A percentile compares a stretch with the other conserved stretches of the same genome.
phyloP scores from a whole-genome alignment of 2,113 vertebrate species.

The Hymenochirus boettgeri region DNA sequence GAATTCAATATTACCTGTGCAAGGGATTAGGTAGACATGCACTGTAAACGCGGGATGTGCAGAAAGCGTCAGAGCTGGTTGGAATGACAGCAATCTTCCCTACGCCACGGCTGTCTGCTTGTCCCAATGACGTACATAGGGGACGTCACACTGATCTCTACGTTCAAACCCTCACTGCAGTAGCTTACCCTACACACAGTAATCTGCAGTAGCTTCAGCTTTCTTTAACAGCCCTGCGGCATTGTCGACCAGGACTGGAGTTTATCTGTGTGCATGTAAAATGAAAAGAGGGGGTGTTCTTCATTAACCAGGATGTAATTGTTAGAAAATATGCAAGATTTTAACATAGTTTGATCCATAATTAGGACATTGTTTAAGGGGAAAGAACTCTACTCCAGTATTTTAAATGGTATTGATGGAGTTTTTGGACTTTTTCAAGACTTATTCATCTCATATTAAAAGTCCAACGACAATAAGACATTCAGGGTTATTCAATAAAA shows the following conservation, averaged over 20 bases:
- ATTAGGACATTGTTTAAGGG: too few relatives aligned
- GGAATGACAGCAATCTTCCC: conserved; percentile 9
- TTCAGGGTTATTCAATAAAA: too few relatives aligned
- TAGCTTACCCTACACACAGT: not conserved
- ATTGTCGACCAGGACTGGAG: not conserved
- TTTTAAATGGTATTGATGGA: too few relatives aligned
- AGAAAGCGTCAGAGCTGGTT: conserved; percentile 18
- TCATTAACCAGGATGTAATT: too few relatives aligned
- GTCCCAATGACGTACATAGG: conserved; percentile 34
- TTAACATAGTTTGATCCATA: too few relatives aligned
- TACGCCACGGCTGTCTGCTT: conserved; percentile 3
- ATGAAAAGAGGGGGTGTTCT: not conserved
- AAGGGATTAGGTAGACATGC: conserved; percentile 6
- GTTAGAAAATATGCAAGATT: too few relatives aligned
- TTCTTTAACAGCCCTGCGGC: not conserved
- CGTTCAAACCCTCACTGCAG: not conserved
- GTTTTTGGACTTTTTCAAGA: too few relatives aligned
- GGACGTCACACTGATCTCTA: not conserved
- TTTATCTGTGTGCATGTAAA: not conserved
- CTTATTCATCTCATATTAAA: too few relatives aligned
- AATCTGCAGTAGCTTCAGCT: not conserved
- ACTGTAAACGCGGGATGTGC: not conserved
- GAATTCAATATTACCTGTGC: conserved; percentile 2
- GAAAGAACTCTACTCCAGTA: too few relatives aligned
- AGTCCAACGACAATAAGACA: too few relatives aligned